Conservation (phyloP, 2,797 vertebrate genomes). For the Malacoraja senta region DNA sequence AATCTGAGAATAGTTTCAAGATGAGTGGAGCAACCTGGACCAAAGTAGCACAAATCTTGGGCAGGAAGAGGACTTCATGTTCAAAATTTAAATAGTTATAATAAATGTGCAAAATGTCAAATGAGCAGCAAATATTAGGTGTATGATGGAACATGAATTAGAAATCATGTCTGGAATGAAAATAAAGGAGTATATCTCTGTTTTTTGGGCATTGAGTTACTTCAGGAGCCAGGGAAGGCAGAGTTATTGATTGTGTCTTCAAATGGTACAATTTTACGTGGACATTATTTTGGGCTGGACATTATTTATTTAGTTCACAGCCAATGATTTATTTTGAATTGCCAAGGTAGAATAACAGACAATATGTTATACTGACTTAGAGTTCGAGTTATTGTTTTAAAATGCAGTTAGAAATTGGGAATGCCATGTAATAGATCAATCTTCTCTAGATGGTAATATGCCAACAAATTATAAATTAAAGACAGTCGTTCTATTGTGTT, state of each 20-base stretch:
- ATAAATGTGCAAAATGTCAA: neutral
- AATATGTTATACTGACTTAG: neutral
- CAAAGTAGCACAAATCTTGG: neutral
- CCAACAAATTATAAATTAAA: neutral
- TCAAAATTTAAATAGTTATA: neutral
- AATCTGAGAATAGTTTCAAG: neutral
- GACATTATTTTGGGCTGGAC: neutral
- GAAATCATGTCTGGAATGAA: too few relatives aligned
- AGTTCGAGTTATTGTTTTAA: neutral
- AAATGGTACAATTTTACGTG: neutral
- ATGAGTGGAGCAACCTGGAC: neutral
- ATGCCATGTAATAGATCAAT: neutral
- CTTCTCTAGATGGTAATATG: neutral
- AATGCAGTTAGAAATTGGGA: neutral
- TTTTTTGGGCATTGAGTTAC: neutral
- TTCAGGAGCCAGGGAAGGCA: neutral
- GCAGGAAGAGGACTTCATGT: neutral
- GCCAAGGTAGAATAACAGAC: neutral
- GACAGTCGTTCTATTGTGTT: neutral
- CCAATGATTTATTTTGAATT: neutral
- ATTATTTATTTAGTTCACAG: neutral
- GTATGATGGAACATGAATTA: neutral
- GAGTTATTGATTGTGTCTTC: neutral
- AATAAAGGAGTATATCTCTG: neutral
- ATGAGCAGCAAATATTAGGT: neutral